These are phyloP conservation scores for Tychaedon coryphoeus DNA, from an alignment of 2,113 vertebrate genomes.

Conservation along the genomic window DNA sequence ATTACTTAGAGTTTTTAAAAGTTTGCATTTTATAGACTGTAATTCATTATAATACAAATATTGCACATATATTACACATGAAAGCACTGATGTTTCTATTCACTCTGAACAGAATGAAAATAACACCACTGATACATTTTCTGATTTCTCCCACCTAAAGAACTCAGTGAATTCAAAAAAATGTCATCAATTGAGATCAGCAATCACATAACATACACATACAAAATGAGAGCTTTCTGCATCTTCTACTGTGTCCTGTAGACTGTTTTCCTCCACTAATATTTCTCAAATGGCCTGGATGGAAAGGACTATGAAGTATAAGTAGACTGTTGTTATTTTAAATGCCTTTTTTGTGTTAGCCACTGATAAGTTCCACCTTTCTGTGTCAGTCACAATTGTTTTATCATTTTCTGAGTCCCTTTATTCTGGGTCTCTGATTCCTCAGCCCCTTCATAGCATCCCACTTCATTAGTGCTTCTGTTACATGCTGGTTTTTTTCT, in stretches of 20 bases:
- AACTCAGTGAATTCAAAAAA: conserved; percentile 45
- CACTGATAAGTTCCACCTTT: background rate
- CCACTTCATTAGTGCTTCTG: background rate
- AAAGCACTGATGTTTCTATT: conserved; percentile 32
- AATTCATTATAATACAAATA: background rate
- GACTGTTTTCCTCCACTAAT: background rate
- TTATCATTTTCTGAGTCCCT: background rate
- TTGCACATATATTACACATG: background rate
- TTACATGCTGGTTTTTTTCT: background rate
- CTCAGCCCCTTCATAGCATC: background rate
- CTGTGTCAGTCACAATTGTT: background rate
- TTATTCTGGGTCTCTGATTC: background rate
- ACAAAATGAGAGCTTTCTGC: background rate
- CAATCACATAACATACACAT: background rate
- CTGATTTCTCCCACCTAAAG: background rate
- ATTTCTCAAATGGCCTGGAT: conserved; percentile 4
- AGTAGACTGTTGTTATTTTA: background rate
- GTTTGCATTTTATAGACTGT: background rate
- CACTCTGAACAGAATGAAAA: background rate
- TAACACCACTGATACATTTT: background rate
- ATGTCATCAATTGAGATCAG: conserved; percentile 17
- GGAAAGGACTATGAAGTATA: background rate
- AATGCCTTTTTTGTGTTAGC: background rate
- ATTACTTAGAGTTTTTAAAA: background rate
- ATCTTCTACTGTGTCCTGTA: background rate